Percentiles rank a stretch among this genome's conserved stretches.
Evolutionary conservation across 2,113 vertebrate species (phyloP).

Genomic region (Eulemur macaco): DNA sequence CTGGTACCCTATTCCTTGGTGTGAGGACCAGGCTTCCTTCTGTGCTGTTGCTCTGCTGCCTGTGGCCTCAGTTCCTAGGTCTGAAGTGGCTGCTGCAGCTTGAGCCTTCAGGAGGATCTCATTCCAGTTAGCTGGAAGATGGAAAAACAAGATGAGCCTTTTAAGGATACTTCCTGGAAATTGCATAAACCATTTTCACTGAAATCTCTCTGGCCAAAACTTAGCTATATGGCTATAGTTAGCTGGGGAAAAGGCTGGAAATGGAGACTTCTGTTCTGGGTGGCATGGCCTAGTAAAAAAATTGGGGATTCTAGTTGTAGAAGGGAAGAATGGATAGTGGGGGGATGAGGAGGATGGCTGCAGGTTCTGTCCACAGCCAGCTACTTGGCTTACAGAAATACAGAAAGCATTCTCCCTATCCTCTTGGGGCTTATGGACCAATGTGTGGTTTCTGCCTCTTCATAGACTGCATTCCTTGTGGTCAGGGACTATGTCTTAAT

Average conservation of each 20-base stretch:
- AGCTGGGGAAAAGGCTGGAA: background rate
- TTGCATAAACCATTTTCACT: background rate
- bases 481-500: background rate
- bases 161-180: background rate
- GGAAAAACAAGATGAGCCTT: background rate
- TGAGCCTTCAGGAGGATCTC: background rate
- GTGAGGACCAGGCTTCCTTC: background rate
- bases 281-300: background rate
- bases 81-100: background rate
- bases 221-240: background rate
- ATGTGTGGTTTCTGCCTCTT: background rate
- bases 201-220: background rate
- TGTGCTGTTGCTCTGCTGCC: background rate
- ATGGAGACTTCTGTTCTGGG: background rate
- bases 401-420: background rate
- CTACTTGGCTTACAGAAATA: background rate
- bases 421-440: background rate
- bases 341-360: background rate
- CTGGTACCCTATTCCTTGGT: background rate
- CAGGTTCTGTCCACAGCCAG: background rate
- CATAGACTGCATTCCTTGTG: fast-evolving
- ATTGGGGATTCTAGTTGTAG: background rate
- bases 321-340: background rate
- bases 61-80: background rate
- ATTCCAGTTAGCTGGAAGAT: background rate